Base-by-base conservation (phyloP, 2,797 vertebrate genomes). In the Enteromius fasciolatus region DNA sequence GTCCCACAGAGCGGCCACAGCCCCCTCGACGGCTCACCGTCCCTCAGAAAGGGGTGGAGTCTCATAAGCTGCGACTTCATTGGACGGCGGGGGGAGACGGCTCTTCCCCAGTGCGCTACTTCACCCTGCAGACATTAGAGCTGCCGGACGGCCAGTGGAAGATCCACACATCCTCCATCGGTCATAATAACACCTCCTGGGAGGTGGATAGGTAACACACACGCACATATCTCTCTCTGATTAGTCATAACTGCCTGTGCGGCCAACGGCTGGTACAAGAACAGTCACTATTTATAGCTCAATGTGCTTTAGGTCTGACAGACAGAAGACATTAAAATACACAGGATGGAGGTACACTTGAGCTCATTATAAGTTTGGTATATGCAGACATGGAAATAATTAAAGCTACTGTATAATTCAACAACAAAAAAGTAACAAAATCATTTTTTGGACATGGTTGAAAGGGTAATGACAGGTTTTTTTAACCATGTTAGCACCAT, bases 101-200 rank as follows among this genome's bases (percentile, higher is more conserved):
- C 0, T 97, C 97, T 4, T 97, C 97, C 0, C 97, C 97, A 0
- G 93, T 99, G 82, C 95, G 98, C 0, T 98, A 97, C 89, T 97
- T 97, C 87, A 98, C 96, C 0, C 91, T 98, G 18, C 97, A 99
- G 91, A 91, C 94, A 57, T 94, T 93, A 67, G 95, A 98, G 89
- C 94, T 98, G 87, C 97, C 97, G 0, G 46, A 59, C 0, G 95
- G 94, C 7, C 94, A 90, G 44, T 99, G 97, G 97, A 94, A 87
- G 77, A 95, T 93, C 12, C 97, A 96, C 90, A 94, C 94, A 17
- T 94, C 95, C 0, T 96, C 97, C 87, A 78, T 98, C 90, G 95
- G 93, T 72, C 95, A 98, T 0, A 96, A 97, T 86, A 90, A 93
- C 57, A 97, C 96, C 0, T 91, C 93, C 90, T 98, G 95, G 86